These are phyloP conservation scores for Alethe castanea DNA, from an alignment of 2,113 vertebrate species.

Conservation along the genomic window DNA sequence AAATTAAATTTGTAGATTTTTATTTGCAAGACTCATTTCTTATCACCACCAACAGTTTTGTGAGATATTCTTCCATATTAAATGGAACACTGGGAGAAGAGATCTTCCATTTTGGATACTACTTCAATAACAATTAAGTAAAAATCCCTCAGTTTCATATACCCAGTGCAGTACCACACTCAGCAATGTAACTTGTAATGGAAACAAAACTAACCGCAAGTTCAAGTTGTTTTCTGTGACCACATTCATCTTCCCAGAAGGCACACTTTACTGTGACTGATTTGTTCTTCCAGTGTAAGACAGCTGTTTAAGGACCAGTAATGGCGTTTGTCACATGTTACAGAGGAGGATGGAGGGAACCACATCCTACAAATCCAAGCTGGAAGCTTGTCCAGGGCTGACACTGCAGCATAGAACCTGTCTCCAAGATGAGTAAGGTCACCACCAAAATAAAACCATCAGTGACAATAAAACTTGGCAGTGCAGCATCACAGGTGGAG, in stretches of 20 bases:
- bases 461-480: not conserved
- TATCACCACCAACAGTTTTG: not conserved
- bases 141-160: not conserved
- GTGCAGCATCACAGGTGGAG: not conserved
- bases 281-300: not conserved
- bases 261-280: not conserved
- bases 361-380: not conserved
- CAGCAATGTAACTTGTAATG: not conserved
- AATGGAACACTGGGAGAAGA: not conserved
- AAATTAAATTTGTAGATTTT: not conserved
- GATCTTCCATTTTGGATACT: not conserved
- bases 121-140: not conserved
- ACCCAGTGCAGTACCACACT: not conserved
- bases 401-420: not conserved
- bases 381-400: constrained; percentile 2
- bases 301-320: not conserved
- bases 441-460: constrained; percentile 4
- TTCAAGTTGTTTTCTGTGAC: not conserved
- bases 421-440: not conserved
- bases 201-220: not conserved
- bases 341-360: not conserved
- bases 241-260: not conserved
- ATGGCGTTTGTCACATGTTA: not conserved
- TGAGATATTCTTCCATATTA: not conserved
- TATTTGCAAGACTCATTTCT: not conserved